Evolutionary conservation across 2,888 invertebrate genomes (phyloP).

Genomic region (Aphrophora alni): DNA sequence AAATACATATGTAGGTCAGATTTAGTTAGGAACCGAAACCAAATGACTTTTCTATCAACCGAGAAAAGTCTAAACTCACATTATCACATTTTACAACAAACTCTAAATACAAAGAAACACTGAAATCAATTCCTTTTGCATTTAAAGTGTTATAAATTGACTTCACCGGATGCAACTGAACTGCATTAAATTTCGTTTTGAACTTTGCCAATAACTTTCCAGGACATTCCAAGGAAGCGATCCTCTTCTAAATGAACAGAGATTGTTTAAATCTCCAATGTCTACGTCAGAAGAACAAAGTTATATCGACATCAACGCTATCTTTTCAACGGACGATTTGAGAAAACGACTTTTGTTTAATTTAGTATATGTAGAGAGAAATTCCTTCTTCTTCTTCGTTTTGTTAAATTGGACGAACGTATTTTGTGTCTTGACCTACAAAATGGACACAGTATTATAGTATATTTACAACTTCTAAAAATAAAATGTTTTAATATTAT

Average conservation of each 20-base stretch:
- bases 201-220: not conserved
- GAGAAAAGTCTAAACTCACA: too few relatives aligned
- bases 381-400: too few relatives aligned
- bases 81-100: too few relatives aligned
- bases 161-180: not conserved
- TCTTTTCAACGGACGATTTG: conserved; percentile 6
- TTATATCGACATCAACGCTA: not conserved
- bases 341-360: not conserved
- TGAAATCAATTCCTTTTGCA: not conserved
- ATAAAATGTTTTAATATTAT: too few relatives aligned
- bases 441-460: too few relatives aligned
- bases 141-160: not conserved
- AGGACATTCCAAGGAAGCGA: not conserved
- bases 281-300: not conserved
- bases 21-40: too few relatives aligned
- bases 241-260: not conserved
- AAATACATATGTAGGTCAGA: too few relatives aligned
- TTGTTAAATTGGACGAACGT: too few relatives aligned
- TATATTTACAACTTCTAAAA: too few relatives aligned
- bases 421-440: too few relatives aligned
- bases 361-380: not conserved
- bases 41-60: too few relatives aligned
- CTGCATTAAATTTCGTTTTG: not conserved
- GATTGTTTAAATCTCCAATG: not conserved
- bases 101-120: not conserved